Evolutionary conservation across 2,888 invertebrate genomes (phyloP), one percentile per base, ranked within the genome.

Genomic region (Ormia ochracea): DNA sequence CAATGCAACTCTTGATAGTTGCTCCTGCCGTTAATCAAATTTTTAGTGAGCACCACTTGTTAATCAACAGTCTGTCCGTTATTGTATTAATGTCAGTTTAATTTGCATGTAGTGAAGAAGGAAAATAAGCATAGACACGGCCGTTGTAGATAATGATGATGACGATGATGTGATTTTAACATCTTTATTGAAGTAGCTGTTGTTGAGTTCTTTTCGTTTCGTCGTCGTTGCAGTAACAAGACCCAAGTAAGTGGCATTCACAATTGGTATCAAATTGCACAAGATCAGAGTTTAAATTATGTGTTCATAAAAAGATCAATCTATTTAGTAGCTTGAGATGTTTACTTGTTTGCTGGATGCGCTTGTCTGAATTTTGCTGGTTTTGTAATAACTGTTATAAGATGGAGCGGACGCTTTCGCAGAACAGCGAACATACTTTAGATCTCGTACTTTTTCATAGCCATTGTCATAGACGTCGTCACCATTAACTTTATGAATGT

Each of bases 221-320:
- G 10, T 54, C 43, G 43, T 48, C 59, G 59, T 28, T 23, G 65
- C 61, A 48, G 48, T 45, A 31, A 48, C 31, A 50, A 61, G 50
- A 66, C 70, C 61, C 79, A 75, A 80, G 65, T 75, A 72, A 80
- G 41, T 80, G 80, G 68, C 80, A 80, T 76, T 76, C 80, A 73
- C 76, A 72, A 76, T 66, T 63, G 38, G 68, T 80, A 80, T 80
- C 80, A 68, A 80, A 80, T 80, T 80, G 61, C 80, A 72, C 45
- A 76, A 76, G 66, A 61, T 59, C 59, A 66, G 59, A 72, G 59
- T 66, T 52, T 59, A 56, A 77, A 31, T 17, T 65, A 36, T 43
- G 58, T 50, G 54, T 56, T 78, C 66, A 68, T 68, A 43, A 45
- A 66, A 54, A 68, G 48, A 70, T 69, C 56, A 75, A 75, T 75